Evolutionary conservation across 92 coral and sea anemone species (phyloP).

Genomic region (Phymanthus crucifer): DNA sequence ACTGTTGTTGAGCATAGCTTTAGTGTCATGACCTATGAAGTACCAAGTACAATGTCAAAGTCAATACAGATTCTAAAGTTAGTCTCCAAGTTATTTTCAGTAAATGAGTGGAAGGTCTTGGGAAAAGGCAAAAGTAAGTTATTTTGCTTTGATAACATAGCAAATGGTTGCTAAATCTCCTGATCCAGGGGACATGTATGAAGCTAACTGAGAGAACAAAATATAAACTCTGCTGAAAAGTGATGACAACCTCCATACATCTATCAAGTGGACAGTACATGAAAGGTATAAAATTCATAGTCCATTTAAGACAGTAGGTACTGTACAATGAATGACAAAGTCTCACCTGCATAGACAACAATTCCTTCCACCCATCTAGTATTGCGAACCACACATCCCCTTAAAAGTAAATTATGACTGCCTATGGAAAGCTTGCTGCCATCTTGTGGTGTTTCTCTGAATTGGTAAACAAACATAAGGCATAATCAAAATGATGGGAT

Average conservation of each 20-base stretch:
- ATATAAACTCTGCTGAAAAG: too few species aligned
- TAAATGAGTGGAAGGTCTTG: too few species aligned
- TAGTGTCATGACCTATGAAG: constrained; percentile 90
- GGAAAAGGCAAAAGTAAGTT: too few species aligned
- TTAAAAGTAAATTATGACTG: constrained; percentile 80
- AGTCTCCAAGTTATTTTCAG: too few species aligned
- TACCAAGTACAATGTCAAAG: neutral
- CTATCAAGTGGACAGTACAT: neutral
- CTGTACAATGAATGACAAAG: neutral
- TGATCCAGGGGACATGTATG: too few species aligned
- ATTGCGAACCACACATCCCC: constrained; percentile 95
- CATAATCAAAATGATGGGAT: neutral
- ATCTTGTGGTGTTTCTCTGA: constrained; percentile 46
- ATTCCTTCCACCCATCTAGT: constrained; percentile 92
- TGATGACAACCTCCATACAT: too few species aligned
- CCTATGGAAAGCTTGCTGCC: constrained; percentile 71
- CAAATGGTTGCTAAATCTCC: too few species aligned
- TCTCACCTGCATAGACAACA: constrained; percentile 95
- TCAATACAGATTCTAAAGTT: neutral
- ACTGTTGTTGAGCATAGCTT: constrained; percentile 96
- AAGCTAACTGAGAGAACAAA: too few species aligned
- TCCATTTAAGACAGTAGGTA: neutral
- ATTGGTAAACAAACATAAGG: neutral
- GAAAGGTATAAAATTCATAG: neutral
- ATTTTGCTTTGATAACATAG: too few species aligned